phyloP scores from a whole-genome alignment of 1,140 invertebrate species.

The Goniozus legneri region DNA sequence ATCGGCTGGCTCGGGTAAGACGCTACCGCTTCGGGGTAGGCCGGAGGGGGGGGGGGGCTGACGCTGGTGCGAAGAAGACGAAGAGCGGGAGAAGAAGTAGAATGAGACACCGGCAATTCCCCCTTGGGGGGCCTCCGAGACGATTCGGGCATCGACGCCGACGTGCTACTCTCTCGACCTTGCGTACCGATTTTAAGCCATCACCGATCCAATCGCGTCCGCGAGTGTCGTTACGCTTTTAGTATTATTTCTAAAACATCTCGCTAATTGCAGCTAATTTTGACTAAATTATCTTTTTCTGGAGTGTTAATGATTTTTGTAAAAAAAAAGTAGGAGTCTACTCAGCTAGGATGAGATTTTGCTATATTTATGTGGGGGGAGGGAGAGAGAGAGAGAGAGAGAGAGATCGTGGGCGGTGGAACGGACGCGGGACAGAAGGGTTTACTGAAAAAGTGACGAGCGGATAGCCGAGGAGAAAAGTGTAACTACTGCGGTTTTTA shows the following conservation, averaged over 20 bases:
- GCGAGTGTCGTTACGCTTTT: no score
- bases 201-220: no score
- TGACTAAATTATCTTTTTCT: no score
- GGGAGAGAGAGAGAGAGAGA: slow-evolving; percentile 16
- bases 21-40: not conserved
- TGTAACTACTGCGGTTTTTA: slow-evolving; percentile 43
- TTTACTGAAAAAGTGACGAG: slow-evolving; percentile 11
- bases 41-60: not conserved
- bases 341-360: no score
- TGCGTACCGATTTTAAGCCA: no score
- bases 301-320: no score
- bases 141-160: not conserved
- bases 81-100: not conserved
- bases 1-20: slow-evolving; percentile 15
- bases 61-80: slow-evolving; percentile 2
- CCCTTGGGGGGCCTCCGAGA: no score
- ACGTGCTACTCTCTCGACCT: no score
- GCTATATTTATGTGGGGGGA: slow-evolving; percentile 6
- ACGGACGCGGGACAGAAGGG: slow-evolving; percentile 20
- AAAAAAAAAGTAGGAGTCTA: no score
- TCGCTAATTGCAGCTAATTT: no score
- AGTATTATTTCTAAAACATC: no score
- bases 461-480: slow-evolving; percentile 25
- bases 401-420: slow-evolving; percentile 14
- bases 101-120: no score